A percentile compares a stretch with the other conserved stretches of the same genome.
phyloP scores from a whole-genome alignment of 2,113 vertebrate species.

The Erpornis zantholeuca region DNA sequence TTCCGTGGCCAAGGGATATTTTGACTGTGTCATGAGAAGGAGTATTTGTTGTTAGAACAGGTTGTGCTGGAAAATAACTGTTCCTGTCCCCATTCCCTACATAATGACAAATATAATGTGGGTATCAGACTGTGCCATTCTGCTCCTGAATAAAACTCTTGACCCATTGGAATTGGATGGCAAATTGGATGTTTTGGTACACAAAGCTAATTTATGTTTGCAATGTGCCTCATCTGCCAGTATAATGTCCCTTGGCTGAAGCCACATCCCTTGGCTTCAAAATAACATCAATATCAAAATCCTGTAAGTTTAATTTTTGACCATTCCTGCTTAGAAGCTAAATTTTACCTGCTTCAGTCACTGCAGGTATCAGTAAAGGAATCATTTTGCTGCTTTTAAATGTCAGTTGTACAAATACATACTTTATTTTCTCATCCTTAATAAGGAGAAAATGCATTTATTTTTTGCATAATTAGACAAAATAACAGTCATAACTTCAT shows the following conservation, averaged over 20 bases:
- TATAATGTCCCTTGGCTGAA: rapidly evolving
- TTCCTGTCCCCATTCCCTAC: neutral
- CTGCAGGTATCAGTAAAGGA: neutral
- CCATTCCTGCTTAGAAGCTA: neutral
- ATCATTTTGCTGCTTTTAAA: neutral
- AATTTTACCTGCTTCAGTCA: neutral
- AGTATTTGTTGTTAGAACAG: neutral
- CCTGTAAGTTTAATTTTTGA: neutral
- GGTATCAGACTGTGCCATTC: neutral
- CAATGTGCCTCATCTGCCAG: neutral
- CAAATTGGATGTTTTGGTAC: neutral
- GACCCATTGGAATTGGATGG: neutral
- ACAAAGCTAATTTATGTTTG: neutral
- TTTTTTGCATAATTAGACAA: neutral
- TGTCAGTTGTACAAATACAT: neutral
- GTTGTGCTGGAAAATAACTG: neutral
- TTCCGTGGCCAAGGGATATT: neutral
- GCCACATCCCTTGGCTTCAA: neutral
- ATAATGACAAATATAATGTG: neutral
- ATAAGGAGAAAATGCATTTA: neutral
- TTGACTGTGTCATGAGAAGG: neutral
- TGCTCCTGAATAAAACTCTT: neutral
- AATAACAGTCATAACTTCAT: neutral
- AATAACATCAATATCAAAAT: neutral
- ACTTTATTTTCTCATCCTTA: neutral